A percentile compares a stretch with the other conserved stretches of the same genome.
Evolutionary conservation across 2,888 invertebrate species (phyloP).

Genomic region (Xylota segnis): DNA sequence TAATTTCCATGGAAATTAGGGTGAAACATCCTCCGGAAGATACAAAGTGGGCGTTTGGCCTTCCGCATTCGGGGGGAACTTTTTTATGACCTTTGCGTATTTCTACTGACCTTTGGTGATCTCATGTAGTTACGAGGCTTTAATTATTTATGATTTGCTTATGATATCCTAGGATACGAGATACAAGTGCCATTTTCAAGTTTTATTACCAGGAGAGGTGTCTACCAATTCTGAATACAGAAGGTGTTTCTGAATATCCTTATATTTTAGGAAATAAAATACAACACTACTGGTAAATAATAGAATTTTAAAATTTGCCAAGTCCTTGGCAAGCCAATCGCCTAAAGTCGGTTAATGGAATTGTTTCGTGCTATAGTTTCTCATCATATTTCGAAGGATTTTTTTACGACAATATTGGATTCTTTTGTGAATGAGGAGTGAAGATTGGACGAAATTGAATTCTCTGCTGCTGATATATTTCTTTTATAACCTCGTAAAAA

Average conservation of each 20-base stretch:
- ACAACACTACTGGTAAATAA: neutral
- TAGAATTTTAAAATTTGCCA: too few relatives aligned
- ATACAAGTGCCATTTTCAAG: too few relatives aligned
- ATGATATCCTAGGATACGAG: neutral
- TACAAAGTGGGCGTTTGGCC: neutral
- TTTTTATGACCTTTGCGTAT: neutral
- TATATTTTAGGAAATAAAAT: too few relatives aligned
- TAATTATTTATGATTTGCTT: neutral
- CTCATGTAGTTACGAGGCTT: neutral
- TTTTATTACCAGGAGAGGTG: too few relatives aligned
- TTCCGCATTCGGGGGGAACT: neutral
- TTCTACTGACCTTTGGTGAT: neutral
- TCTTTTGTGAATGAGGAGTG: neutral
- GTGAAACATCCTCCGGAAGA: neutral
- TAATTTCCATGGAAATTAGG: conserved; percentile 27
- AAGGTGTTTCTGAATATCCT: too few relatives aligned
- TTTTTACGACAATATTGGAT: neutral
- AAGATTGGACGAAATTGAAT: neutral
- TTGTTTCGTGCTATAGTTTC: neutral
- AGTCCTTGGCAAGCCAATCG: too few relatives aligned
- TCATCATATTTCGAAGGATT: neutral
- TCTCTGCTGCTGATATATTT: neutral
- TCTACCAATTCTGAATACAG: too few relatives aligned
- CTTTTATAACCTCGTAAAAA: conserved; percentile 3
- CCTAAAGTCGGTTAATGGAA: too few relatives aligned